These are phyloP conservation scores for Coccyzus lansbergi DNA, from an alignment of 2,797 vertebrate genomes.

Conservation along the genomic window DNA sequence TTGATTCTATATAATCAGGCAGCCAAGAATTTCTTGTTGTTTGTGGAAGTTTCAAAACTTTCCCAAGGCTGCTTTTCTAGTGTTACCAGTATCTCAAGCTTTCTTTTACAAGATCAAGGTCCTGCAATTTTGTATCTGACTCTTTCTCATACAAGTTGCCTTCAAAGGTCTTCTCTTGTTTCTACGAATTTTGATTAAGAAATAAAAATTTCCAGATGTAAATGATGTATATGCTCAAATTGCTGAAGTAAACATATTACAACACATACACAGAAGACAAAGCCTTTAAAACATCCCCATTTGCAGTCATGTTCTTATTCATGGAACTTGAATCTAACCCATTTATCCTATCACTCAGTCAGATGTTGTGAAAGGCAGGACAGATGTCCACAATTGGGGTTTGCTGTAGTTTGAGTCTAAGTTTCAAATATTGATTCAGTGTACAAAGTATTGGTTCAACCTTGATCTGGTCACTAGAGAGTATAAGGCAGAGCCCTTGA, in stretches of 20 bases:
- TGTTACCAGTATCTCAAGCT: background rate
- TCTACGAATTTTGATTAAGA: background rate
- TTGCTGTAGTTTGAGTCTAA: background rate
- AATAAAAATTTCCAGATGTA: background rate
- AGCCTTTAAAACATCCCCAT: background rate
- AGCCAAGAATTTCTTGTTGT: background rate
- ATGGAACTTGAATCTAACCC: background rate
- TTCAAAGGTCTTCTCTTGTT: background rate
- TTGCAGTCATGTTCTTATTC: background rate
- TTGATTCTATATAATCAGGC: background rate
- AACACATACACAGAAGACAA: background rate
- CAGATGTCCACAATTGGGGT: background rate
- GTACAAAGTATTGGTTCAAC: background rate
- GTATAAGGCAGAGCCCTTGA: background rate
- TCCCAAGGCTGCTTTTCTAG: background rate
- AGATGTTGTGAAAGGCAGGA: background rate
- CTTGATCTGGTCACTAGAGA: background rate
- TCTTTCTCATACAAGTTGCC: background rate
- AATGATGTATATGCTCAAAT: background rate
- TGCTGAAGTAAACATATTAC: background rate
- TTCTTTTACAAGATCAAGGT: background rate
- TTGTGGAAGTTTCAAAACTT: background rate
- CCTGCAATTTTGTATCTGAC: background rate
- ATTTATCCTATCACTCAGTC: background rate
- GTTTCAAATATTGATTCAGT: background rate